Conservation (phyloP, 2,888 invertebrate genomes). For the Eupsilia transversa region DNA sequence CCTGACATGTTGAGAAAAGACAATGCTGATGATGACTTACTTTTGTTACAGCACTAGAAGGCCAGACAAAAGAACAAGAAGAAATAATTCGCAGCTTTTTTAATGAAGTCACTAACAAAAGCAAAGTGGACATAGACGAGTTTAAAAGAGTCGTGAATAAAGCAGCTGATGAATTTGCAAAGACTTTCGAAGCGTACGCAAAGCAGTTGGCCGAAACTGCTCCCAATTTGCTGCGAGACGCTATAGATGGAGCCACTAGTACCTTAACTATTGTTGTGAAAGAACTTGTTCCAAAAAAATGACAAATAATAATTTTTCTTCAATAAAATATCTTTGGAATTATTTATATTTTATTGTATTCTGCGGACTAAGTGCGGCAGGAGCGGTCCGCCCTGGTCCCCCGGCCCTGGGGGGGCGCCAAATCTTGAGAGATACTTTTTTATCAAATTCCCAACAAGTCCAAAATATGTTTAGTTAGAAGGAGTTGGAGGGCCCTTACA, state of each 20-base stretch:
- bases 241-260: constrained; percentile 63
- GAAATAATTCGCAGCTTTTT: constrained; percentile 41
- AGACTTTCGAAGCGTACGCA: constrained; percentile 66
- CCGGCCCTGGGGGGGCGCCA: too few relatives aligned
- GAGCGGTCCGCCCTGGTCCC: not conserved
- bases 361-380: not conserved
- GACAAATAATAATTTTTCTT: not conserved
- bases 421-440: not conserved
- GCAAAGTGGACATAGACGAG: constrained; percentile 65
- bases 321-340: constrained; percentile 7
- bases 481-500: not conserved
- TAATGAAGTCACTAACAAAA: constrained; percentile 44
- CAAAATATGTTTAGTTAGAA: not conserved
- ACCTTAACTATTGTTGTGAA: not conserved
- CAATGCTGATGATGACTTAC: not conserved
- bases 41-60: constrained; percentile 46
- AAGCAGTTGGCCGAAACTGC: constrained; percentile 68
- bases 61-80: constrained; percentile 48
- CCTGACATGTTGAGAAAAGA: not conserved
- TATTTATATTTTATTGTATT: not conserved
- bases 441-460: not conserved
- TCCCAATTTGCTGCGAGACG: constrained; percentile 66
- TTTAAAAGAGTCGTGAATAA: constrained; percentile 71
- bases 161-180: constrained; percentile 72
- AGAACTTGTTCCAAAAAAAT: constrained; percentile 10